phyloP scores from a whole-genome alignment of 2,113 vertebrate genomes.

The Eublepharis macularius region DNA sequence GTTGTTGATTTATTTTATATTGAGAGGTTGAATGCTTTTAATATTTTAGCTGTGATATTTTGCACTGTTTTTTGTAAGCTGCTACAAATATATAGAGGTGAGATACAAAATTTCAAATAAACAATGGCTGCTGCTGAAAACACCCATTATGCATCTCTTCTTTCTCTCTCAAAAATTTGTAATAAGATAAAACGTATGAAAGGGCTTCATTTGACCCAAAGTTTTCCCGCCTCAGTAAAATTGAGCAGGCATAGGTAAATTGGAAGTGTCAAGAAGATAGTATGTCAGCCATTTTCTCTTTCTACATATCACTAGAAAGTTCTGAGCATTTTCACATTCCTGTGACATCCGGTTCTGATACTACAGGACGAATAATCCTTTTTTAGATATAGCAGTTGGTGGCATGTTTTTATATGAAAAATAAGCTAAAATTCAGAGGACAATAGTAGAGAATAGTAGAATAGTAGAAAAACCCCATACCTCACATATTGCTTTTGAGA shows the following conservation, averaged over 20 bases:
- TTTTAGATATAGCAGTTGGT: conserved; percentile 11
- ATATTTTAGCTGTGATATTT: no score
- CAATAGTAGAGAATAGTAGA: neutral
- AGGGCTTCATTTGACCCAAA: neutral
- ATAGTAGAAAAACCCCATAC: neutral
- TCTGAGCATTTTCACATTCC: neutral
- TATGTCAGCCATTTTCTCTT: neutral
- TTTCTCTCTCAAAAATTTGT: neutral
- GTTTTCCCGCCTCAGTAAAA: neutral
- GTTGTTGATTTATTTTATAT: no score
- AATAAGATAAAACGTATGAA: neutral
- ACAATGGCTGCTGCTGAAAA: neutral
- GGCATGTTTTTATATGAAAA: neutral
- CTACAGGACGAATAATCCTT: conserved; percentile 28
- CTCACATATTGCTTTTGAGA: neutral
- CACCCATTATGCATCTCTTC: neutral
- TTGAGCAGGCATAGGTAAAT: neutral
- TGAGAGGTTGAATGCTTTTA: no score
- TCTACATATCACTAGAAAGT: no score
- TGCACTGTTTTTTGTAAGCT: no score
- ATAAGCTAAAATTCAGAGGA: neutral
- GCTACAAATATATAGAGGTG: no score
- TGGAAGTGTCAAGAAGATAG: neutral
- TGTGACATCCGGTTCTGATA: neutral
- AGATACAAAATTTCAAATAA: no score